These are phyloP conservation scores for Saguinus imperator DNA, from an alignment of 2,113 vertebrate species.

Conservation along the genomic window DNA sequence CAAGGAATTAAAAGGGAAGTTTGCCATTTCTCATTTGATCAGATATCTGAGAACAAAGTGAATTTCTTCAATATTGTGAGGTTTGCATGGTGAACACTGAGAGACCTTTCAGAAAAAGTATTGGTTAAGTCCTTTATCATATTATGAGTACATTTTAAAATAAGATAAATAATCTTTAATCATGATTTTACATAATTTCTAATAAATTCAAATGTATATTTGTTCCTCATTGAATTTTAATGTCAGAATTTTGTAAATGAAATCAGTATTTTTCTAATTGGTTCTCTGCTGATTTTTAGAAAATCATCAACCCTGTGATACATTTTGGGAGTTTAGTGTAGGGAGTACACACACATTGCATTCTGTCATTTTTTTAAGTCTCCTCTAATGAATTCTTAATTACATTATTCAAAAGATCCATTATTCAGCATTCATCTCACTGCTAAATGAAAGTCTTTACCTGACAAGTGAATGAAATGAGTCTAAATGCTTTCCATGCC, in stretches of 20 bases:
- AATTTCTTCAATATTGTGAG: conserved; percentile 59
- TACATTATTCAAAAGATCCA: conserved; percentile 89
- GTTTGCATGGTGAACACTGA: conserved; percentile 41
- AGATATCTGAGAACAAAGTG: conserved; percentile 58
- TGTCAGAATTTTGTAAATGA: conserved; percentile 83
- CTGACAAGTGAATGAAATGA: conserved; percentile 89
- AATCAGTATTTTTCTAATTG: conserved; percentile 79
- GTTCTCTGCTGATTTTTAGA: conserved; percentile 74
- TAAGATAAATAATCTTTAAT: conserved; percentile 73
- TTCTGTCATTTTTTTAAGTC: conserved; percentile 81
- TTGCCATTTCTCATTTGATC: conserved; percentile 61
- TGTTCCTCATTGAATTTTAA: conserved; percentile 80
- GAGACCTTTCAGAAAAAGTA: conserved; percentile 56
- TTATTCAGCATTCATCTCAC: conserved; percentile 89
- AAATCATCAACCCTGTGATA: conserved; percentile 72
- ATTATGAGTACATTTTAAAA: conserved; percentile 66
- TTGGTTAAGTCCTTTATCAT: conserved; percentile 70
- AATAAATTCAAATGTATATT: conserved; percentile 69
- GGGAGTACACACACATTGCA: conserved; percentile 78
- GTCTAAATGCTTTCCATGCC: conserved; percentile 87
- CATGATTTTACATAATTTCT: conserved; percentile 67
- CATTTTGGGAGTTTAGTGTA: conserved; percentile 77
- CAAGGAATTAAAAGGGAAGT: conserved; percentile 46
- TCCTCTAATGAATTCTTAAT: conserved; percentile 89
- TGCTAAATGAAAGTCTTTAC: conserved; percentile 88